Evolutionary conservation across 2,888 invertebrate species (phyloP).

Genomic region (Holacanthella duospinosa): DNA sequence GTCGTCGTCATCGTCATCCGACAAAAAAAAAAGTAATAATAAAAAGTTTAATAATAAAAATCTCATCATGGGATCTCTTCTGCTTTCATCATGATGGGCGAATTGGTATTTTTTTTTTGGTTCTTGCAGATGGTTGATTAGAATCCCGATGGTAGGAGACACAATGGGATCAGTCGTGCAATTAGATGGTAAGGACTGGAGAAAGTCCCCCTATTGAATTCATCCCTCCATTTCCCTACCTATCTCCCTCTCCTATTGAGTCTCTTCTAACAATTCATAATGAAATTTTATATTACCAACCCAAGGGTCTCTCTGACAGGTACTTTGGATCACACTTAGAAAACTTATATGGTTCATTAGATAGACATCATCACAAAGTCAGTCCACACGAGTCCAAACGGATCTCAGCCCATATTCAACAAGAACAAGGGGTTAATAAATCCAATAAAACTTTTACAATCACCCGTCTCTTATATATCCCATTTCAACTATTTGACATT

Average conservation of each 20-base stretch:
- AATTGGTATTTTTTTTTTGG: background rate
- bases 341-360: no score
- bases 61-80: background rate
- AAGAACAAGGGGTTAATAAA: no score
- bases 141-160: background rate
- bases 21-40: background rate
- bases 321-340: no score
- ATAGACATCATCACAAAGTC: no score
- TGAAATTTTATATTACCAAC: background rate
- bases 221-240: background rate
- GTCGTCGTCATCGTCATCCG: background rate
- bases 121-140: background rate
- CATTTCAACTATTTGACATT: no score
- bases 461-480: no score
- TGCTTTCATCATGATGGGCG: background rate
- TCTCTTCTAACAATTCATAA: background rate
- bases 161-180: background rate
- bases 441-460: no score
- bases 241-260: background rate
- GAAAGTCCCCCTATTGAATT: background rate
- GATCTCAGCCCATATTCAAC: no score
- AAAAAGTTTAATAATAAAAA: background rate
- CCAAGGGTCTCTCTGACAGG: no score
- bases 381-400: no score
- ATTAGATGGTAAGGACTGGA: background rate